Base-by-base conservation (phyloP, 1,140 invertebrate species). In the Acyrthosiphon pisum region DNA sequence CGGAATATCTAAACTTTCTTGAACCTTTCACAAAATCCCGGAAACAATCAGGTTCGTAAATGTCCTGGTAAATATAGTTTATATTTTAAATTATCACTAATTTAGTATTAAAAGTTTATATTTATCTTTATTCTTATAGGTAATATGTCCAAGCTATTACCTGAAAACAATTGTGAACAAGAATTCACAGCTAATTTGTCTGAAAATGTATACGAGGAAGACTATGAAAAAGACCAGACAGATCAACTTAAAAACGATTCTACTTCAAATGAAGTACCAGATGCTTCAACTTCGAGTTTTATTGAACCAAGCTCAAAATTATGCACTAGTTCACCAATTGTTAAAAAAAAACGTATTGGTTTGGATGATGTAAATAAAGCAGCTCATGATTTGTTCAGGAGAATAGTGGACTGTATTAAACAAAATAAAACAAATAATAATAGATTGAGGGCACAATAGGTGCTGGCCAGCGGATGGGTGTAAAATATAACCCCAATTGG, bases 11-110 rank as follows among this genome's bases (percentile, higher is more conserved):
- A 18, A 60, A 87, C 37, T 93, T 87, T 81, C 14, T 93, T 26
- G 46, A 86, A 60, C 92, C 83, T 9, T 87, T 86, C n/a, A 93
- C 92, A 48, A 86, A 56, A 93, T 68, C 41, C 7, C 60, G 92
- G 26, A 93, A 86, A 41, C 44, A 86, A 37, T 30, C 83, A 46
- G 35, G 81, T 84, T 84, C 9, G 81, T 84, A 84, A 35, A 26
- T 18, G 37, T 81, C 37, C 18, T 37, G 35, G 14, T n/a, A 8
- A 81, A 81, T 30, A 9, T 11, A 76, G 6, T 76, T n/a, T 76
- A 76, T 0, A 26, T 68, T 68, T 68, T 26, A 68, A 26, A 81
- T 35, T 14, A 81, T n/a, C 60, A 11, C 23, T 68, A 68, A 11
- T 68, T 68, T 68, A 84, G 6, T 84, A 81, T 41, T 26, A 23